Evolutionary conservation across 2,888 invertebrate species (phyloP), one percentile per base, ranked within the genome.

Genomic region (Hypomecis atomaria): DNA sequence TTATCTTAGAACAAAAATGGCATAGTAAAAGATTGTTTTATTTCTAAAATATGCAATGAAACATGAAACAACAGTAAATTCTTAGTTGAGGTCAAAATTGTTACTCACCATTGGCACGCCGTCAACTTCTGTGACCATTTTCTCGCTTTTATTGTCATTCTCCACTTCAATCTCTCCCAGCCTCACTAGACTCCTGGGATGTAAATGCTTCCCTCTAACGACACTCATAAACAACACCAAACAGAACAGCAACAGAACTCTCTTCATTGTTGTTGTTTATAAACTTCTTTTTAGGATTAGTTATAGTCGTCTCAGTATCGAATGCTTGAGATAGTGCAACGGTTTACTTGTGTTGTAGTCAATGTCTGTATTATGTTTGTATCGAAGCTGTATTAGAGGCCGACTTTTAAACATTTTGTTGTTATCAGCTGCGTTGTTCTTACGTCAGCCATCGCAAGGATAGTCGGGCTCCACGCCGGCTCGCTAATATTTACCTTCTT

Each of bases 401-500:
- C 54, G 78, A 76, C 78, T 83, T 86, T 81, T 86, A 87, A 86
- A 80, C 73, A 71, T 63, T 68, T 60, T 62, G 50, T 59, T 75
- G 78, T 79, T 83, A 84, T 84, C 83, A 75, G 62, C 70, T 62
- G 61, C 62, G 70, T 62, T 65, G 57, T 60, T 65, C 62, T 69
- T 74, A 75, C 82, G 82, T 82, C 84, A 78, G 55, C 67, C 59
- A 62, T 62, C 60, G 71, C 70, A 58, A 36, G 44, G 57, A 59
- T 67, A 67, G 59, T 55, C 66, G 62, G 11, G 33, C 64, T 73
- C 71, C 81, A 79, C 56, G 74, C 80, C 62, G 79, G 64, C 81
- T 80, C 70, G 71, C 63, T 47, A 37, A 37, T 77, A 47, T 76
- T 73, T 77, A 64, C 59, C 55, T 59, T 57, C 43, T 37, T 11